These are phyloP conservation scores for Miniopterus natalensis DNA, from an alignment of 2,113 vertebrate species.

Conservation along the genomic window DNA sequence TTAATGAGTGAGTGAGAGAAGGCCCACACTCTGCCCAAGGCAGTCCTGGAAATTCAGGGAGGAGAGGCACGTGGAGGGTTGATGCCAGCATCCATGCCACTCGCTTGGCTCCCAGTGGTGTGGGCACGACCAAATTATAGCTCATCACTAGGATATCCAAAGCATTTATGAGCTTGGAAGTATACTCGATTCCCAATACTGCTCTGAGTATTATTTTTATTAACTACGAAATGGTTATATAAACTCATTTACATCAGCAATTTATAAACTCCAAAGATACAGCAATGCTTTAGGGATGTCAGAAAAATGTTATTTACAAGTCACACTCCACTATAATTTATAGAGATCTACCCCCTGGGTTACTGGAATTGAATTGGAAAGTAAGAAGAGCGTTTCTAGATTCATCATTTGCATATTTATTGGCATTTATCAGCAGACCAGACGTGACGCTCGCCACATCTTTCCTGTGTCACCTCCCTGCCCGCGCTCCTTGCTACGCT, in stretches of 20 bases:
- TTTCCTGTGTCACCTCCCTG: not conserved
- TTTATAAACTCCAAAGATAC: conserved; percentile 46
- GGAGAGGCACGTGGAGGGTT: rapidly evolving
- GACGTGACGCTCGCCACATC: rapidly evolving
- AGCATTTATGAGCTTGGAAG: not conserved
- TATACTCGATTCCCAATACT: not conserved
- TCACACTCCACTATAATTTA: conserved; percentile 49
- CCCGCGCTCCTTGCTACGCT: too few species aligned
- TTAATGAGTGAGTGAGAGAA: not conserved
- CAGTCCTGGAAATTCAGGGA: rapidly evolving
- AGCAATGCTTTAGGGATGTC: conserved; percentile 53
- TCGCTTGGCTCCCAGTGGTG: rapidly evolving
- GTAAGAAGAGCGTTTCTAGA: not conserved
- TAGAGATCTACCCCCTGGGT: conserved; percentile 55
- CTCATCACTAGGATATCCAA: not conserved
- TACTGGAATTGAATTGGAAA: conserved; percentile 23
- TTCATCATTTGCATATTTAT: conserved; percentile 38
- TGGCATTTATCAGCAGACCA: not conserved
- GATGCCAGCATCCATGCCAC: rapidly evolving
- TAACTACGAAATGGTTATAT: not conserved
- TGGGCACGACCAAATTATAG: not conserved
- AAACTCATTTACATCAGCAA: conserved; percentile 63
- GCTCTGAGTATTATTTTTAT: conserved; percentile 32
- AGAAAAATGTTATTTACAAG: conserved; percentile 67
- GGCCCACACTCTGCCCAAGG: not conserved